Evolutionary conservation across 2,113 vertebrate species (phyloP), one percentile per base, ranked within the genome.

Genomic region (Toxostoma redivivum): DNA sequence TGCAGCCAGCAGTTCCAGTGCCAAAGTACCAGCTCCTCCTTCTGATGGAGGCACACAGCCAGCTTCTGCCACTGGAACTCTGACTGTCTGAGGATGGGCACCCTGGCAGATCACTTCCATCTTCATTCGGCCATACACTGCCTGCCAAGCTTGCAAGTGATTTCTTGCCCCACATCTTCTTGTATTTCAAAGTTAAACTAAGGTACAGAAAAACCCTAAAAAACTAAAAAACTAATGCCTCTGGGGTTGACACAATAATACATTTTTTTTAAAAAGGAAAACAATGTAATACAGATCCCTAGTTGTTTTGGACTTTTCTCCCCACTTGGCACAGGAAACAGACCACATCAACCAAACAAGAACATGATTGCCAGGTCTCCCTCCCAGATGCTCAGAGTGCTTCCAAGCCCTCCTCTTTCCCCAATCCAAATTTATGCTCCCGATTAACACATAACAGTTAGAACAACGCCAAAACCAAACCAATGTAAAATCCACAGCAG

Each of bases 241-340:
- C 33, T 11, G 54, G 48, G 28, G 23, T 44, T 9, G 15, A 23
- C 24, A 25, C 11, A 57, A 73, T 1, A 64, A 24, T 11, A 56
- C 3, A 48, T 24, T 10, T n/a, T 27, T 50, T 50, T 50, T 11
- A 22, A 9, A 21, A 8, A 25, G 4, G 15, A 21, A 70, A 57
- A 22, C 67, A 44, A 31, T 1, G 21, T 13, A 45, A 37, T 58
- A 9, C 15, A 47, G 25, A 64, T 37, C 12, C 12, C 25, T 25
- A 40, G 22, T 12, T 67, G 14, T 44, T 91, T 67, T 12, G 45
- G 31, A 45, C 31, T 79, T 69, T 81, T 31, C 35, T 31, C 19
- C 12, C 16, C 1, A 2, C 14, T 27, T 4, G 12, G 28, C 40
- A 71, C 24, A 44, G 0, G 0, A 44, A 81, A 58, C 35, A 70